phyloP scores from a whole-genome alignment of 64 coral and sea anemone genomes.

The Stylophora pistillata region DNA sequence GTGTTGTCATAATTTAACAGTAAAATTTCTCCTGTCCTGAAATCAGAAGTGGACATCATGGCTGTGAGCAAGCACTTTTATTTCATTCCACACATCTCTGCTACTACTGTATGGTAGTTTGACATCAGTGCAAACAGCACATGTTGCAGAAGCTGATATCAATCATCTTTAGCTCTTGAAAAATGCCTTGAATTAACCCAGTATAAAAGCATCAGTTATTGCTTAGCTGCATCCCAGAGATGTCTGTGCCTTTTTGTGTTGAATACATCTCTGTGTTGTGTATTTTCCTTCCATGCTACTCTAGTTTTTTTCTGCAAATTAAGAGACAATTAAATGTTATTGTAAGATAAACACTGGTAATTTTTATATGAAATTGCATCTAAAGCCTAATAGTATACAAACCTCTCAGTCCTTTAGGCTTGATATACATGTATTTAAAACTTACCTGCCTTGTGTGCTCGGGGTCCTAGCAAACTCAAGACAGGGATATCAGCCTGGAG shows the following conservation, averaged over 20 bases:
- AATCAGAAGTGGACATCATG: conserved; percentile 50
- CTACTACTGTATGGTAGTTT: conserved; percentile 48
- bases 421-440: conserved; percentile 19
- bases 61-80: conserved; percentile 50
- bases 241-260: conserved; percentile 30
- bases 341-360: conserved; percentile 38
- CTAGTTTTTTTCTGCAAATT: conserved; percentile 54
- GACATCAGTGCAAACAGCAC: conserved; percentile 55
- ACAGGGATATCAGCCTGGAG: conserved; percentile 24
- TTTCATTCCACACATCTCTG: conserved; percentile 44
- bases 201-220: conserved; percentile 58
- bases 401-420: conserved; percentile 28
- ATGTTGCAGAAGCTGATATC: conserved; percentile 47
- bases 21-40: conserved; percentile 41
- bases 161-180: conserved; percentile 54
- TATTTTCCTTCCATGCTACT: conserved; percentile 20
- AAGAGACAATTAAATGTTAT: conserved; percentile 53
- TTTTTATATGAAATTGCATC: conserved; percentile 34
- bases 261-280: conserved; percentile 54
- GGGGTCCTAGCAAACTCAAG: conserved; percentile 15
- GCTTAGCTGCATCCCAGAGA: conserved; percentile 39
- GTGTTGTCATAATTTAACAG: conserved; percentile 49
- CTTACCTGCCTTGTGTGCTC: conserved; percentile 45
- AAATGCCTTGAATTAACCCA: conserved; percentile 49
- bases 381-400: conserved; percentile 33